Evolutionary conservation across 2,888 invertebrate genomes (phyloP).

Genomic region (Diadromus collaris): DNA sequence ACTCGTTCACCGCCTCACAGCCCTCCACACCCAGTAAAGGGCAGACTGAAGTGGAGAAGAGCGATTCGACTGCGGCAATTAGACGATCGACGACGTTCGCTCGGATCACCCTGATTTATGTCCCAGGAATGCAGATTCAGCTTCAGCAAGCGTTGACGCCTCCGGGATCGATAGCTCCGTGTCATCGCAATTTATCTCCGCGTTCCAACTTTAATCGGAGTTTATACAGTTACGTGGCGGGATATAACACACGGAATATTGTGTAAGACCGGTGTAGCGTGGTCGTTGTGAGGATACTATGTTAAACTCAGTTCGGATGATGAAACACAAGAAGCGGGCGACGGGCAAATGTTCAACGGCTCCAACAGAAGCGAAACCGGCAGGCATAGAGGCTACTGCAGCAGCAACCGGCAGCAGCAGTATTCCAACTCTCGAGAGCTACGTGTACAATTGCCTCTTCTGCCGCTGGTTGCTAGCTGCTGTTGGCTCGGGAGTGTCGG

Average conservation of each 20-base stretch:
- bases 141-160: background rate
- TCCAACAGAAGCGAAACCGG: background rate
- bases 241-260: background rate
- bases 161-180: conserved; percentile 4
- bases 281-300: background rate
- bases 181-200: conserved; percentile 3
- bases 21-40: background rate
- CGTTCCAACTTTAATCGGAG: conserved; percentile 2
- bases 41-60: background rate
- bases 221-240: background rate
- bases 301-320: conserved; percentile 38
- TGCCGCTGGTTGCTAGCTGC: conserved; percentile 13
- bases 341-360: conserved; percentile 23
- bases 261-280: background rate
- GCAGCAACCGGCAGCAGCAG: conserved; percentile 11
- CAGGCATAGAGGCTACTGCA: background rate
- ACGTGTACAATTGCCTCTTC: conserved; percentile 57
- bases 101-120: conserved; percentile 28
- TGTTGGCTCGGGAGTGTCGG: conserved; percentile 52
- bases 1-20: background rate
- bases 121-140: conserved; percentile 10
- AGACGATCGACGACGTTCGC: conserved; percentile 13
- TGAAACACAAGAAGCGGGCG: conserved; percentile 43
- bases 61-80: conserved; percentile 11
- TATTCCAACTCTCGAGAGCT: conserved; percentile 44